Evolutionary conservation across 2,888 invertebrate genomes (phyloP).

Genomic region (Pterostichus madidus): DNA sequence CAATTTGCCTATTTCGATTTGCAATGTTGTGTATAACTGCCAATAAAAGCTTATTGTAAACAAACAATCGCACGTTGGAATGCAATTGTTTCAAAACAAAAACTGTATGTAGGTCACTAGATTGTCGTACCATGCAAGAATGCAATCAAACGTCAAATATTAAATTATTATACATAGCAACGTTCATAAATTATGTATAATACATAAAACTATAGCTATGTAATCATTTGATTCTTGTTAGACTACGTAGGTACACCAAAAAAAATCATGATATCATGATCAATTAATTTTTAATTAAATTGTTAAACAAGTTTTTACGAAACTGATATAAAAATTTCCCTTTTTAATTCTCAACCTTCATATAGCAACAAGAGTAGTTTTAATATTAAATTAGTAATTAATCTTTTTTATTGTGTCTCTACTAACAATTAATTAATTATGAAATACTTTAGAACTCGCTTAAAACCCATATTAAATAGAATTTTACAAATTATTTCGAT

Average conservation of each 20-base stretch:
- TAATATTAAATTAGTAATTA: neutral
- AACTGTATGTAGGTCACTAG: conserved; percentile 40
- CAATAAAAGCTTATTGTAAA: conserved; percentile 12
- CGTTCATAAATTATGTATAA: conserved; percentile 10
- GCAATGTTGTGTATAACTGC: neutral
- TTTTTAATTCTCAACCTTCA: neutral
- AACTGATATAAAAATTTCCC: neutral
- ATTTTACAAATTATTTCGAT: no score
- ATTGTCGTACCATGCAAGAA: conserved; percentile 48
- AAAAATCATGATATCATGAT: neutral
- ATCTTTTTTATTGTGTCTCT: neutral
- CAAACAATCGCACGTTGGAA: conserved; percentile 48
- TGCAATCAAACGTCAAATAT: conserved; percentile 22
- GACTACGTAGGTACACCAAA: neutral
- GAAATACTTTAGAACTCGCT: no score
- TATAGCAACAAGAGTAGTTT: neutral
- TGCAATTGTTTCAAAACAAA: conserved; percentile 54
- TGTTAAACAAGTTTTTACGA: conserved; percentile 1
- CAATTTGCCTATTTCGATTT: neutral
- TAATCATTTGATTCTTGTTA: neutral
- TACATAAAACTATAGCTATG: conserved; percentile 14
- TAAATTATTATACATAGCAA: neutral
- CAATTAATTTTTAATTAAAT: conserved; percentile 26
- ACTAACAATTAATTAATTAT: no score
- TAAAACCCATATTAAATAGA: no score